Evolutionary conservation across 2,113 vertebrate species (phyloP), one percentile per base, ranked within the genome.

Genomic region (Maccullochella peelii): DNA sequence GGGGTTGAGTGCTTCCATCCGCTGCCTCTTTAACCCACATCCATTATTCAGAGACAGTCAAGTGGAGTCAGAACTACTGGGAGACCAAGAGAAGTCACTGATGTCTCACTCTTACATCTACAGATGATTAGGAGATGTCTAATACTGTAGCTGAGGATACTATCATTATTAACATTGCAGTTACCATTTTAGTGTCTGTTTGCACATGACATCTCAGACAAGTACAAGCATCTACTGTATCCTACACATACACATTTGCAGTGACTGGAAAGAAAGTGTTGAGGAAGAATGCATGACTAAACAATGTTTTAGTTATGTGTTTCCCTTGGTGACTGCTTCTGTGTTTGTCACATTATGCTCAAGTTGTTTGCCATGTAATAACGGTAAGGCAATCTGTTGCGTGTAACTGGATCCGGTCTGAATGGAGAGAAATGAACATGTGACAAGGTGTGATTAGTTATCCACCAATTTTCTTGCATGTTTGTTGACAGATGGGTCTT

Each of bases 401-500:
- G 2, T 92, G 94, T 90, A 95, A 95, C 90, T 62, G 50, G 89
- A 93, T 89, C 86, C 80, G 1, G 57, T 75, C 76, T 80, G 72
- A 87, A 79, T 74, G 88, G 52, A 77, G 68, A 73, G 83, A 86
- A 80, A 42, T 93, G 92, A 92, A 95, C 88, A 88, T 94, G 93
- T 95, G 93, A 94, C 94, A 92, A 93, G 92, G 84, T 89, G 88
- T 94, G 92, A 93, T 94, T 95, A 92, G 91, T 73, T 62, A 84
- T 75, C 81, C 83, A 61, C 54, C 83, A 77, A 85, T 89, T 86
- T 88, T 73, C 57, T 84, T 66, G 76, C 44, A 73, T 93, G 85
- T 93, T 91, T 94, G 93, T 95, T 94, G 93, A 93, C 93, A 95
- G 92, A 95, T 94, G 92, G 93, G 85, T 73, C 91, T 88, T 91